phyloP scores from a whole-genome alignment of 1,140 invertebrate genomes.

The Aphis craccivora region DNA sequence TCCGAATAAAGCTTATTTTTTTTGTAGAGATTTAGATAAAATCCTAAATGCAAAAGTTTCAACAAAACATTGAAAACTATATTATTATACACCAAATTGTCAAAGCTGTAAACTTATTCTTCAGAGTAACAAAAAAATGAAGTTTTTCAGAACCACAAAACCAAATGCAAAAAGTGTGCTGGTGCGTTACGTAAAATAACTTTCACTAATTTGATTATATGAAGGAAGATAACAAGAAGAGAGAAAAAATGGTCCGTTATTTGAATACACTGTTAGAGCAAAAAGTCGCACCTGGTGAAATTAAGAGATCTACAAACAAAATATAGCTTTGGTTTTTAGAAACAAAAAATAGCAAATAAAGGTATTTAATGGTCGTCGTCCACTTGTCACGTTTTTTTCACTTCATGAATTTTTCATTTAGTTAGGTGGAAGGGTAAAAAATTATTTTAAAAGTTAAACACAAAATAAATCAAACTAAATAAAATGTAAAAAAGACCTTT shows the following conservation, averaged over 20 bases:
- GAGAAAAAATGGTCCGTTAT: slow-evolving; percentile 7
- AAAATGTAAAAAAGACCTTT: background rate
- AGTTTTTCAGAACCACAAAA: slow-evolving; percentile 49
- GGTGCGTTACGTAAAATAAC: slow-evolving; percentile 50
- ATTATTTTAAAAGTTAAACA: background rate
- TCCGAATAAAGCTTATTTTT: slow-evolving; percentile 31
- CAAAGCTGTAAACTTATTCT: slow-evolving; percentile 43
- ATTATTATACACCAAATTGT: slow-evolving; percentile 40
- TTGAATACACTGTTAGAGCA: slow-evolving; percentile 6
- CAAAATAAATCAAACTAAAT: background rate
- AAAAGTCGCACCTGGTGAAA: slow-evolving; percentile 4
- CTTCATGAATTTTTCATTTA: background rate
- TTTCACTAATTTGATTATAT: slow-evolving; percentile 49
- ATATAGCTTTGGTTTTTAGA: slow-evolving; percentile 18
- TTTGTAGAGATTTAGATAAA: slow-evolving; percentile 27
- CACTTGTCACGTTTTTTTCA: slow-evolving; percentile 11
- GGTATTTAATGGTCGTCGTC: background rate
- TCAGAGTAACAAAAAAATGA: background rate
- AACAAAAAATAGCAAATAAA: slow-evolving; percentile 13
- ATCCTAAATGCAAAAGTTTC: slow-evolving; percentile 32
- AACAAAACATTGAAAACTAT: slow-evolving; percentile 43
- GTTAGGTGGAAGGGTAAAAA: slow-evolving; percentile 9
- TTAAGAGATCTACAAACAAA: slow-evolving; percentile 27
- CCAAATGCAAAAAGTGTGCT: slow-evolving; percentile 35
- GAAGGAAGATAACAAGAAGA: slow-evolving; percentile 26